Evolutionary conservation across 2,797 vertebrate genomes (phyloP), one percentile per base, ranked within the genome.

Genomic region (Sorex maritimensis): DNA sequence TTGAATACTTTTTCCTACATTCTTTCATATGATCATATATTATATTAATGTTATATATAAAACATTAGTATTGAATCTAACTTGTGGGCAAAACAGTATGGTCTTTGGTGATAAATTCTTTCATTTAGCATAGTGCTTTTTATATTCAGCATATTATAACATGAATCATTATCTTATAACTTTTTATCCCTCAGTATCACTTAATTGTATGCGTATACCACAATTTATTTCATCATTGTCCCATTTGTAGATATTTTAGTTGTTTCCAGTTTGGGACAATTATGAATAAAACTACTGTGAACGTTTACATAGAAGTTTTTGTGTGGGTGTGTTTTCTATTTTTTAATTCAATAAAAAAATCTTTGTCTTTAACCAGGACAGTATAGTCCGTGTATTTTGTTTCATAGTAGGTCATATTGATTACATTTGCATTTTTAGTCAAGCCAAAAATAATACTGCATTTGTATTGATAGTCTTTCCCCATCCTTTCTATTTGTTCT

Each of bases 331-430:
- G 9, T 85, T 90, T 49, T 86, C 63, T 92, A 2, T 23, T 79
- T 88, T 89, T 92, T 83, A 90, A 89, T 92, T 83, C 72, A 77
- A 30, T 81, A 44, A 38, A 21, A 41, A 5, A 81, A 19, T 90
- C 12, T 77, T 68, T 83, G 58, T 90, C 38, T 83, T 94, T 90
- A 73, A 94, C 80, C 44, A 0, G 92, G 63, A 88, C 88, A 71
- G 68, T 74, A 9, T 10, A 78, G 7, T 90, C 75, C 49, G 2
- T 83, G 73, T 89, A 28, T 86, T 0, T 86, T 87, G 28, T 85
- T 86, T 26, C 28, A 26, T 78, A 44, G 4, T 38, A 73, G 46
- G 12, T 80, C 80, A 2, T n/a, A 73, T 80, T 77, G 55, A 49
- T 87, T 80, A 23, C 17, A 86, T 69, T 78, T 87, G 78, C 58